Conservation (phyloP, 2,888 invertebrate genomes). For the Galerucella nymphaeae region DNA sequence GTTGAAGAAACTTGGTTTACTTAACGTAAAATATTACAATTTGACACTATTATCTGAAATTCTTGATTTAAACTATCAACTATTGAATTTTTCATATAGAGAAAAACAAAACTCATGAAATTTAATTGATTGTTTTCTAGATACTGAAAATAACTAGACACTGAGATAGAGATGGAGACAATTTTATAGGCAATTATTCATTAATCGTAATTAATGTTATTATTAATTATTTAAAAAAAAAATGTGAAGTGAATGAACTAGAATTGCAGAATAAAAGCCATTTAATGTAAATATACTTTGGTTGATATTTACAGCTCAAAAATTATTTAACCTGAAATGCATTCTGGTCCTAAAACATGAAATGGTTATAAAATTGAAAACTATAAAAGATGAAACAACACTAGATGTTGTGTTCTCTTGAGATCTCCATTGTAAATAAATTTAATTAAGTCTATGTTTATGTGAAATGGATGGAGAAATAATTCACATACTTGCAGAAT, state of each 20-base stretch:
- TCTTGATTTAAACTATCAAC: not conserved
- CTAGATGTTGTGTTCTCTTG: too few species aligned
- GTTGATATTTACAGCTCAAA: not conserved
- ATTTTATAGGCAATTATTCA: not conserved
- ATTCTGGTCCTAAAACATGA: too few species aligned
- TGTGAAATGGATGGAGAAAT: too few species aligned
- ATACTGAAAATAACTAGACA: not conserved
- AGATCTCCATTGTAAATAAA: too few species aligned
- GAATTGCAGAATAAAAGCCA: constrained; percentile 1
- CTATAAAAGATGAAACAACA: too few species aligned
- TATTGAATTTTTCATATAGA: not conserved
- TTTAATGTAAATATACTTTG: not conserved
- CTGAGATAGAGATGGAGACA: not conserved
- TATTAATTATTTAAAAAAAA: not conserved
- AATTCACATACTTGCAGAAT: too few species aligned
- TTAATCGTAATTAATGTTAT: not conserved
- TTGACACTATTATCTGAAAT: not conserved
- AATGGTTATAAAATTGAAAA: too few species aligned
- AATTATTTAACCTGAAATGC: too few species aligned
- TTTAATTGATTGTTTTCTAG: not conserved
- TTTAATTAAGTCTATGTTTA: too few species aligned
- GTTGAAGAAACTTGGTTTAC: not conserved
- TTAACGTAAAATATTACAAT: not conserved
- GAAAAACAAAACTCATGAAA: not conserved
- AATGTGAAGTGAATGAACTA: constrained; percentile 3